A percentile compares a stretch with the other conserved stretches of the same genome.
Evolutionary conservation across 2,888 invertebrate genomes (phyloP).

Genomic region (Tetanocera ferruginea): DNA sequence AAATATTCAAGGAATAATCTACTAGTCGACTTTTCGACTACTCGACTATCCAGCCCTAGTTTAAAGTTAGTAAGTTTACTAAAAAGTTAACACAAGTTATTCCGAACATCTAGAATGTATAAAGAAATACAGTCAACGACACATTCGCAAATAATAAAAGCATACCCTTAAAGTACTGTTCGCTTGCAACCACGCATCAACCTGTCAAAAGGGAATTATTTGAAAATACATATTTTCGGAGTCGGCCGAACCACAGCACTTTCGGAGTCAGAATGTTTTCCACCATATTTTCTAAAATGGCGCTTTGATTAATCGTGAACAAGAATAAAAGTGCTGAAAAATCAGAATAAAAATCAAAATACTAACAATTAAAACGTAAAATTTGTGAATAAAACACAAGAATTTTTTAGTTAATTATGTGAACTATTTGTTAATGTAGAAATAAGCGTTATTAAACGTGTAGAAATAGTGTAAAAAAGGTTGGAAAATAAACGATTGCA

Average conservation of each 20-base stretch:
- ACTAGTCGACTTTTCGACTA: no score
- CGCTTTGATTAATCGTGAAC: slow-evolving; percentile 52
- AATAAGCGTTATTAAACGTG: slow-evolving; percentile 40
- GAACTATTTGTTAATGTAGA: slow-evolving; percentile 38
- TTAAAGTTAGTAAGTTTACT: no score
- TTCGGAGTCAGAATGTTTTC: slow-evolving; percentile 46
- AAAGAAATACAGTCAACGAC: no score
- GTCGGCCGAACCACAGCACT: slow-evolving; percentile 32
- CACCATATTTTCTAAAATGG: slow-evolving; percentile 55
- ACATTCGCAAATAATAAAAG: background rate
- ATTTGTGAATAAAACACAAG: slow-evolving; percentile 35
- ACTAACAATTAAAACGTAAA: slow-evolving; percentile 40
- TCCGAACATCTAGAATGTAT: no score
- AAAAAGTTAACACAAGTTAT: no score
- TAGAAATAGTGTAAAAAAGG: slow-evolving; percentile 42
- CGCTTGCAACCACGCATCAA: background rate
- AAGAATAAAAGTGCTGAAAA: slow-evolving; percentile 49
- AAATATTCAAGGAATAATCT: no score
- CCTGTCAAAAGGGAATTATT: slow-evolving; percentile 18
- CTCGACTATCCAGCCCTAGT: no score
- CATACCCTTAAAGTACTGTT: background rate
- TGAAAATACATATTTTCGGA: slow-evolving; percentile 49
- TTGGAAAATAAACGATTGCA: slow-evolving; percentile 36
- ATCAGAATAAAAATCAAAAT: slow-evolving; percentile 39
- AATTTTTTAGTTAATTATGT: slow-evolving; percentile 37